Percentiles rank a stretch among this genome's conserved stretches.
These are phyloP conservation scores for Drosophila subpulchrella DNA, from an alignment of 1,140 invertebrate genomes.

Conservation along the genomic window DNA sequence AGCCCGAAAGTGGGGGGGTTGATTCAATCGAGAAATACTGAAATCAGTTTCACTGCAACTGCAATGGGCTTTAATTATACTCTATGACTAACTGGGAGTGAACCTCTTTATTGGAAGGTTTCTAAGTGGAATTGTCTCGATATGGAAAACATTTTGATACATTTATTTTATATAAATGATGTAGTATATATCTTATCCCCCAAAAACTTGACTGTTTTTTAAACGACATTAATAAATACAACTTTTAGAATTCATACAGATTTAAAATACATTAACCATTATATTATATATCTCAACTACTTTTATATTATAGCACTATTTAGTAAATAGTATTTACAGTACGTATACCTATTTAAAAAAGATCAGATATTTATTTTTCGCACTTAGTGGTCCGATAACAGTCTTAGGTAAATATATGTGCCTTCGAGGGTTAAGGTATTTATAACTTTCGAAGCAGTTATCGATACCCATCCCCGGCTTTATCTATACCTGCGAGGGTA, in stretches of 20 bases:
- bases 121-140: too few species aligned
- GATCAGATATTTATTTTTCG: constrained; percentile 5
- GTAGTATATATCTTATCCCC: too few species aligned
- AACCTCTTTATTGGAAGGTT: background rate
- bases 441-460: constrained; percentile 4
- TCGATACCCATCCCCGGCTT: background rate
- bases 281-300: too few species aligned
- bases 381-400: background rate
- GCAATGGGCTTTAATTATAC: constrained; percentile 13
- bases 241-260: too few species aligned
- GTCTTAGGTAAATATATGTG: background rate
- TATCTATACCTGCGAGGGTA: constrained; percentile 24
- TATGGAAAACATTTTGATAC: too few species aligned
- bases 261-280: too few species aligned
- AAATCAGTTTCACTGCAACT: constrained; percentile 29
- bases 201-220: too few species aligned
- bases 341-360: background rate
- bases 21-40: constrained; percentile 1
- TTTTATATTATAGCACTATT: too few species aligned
- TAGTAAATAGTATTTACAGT: too few species aligned
- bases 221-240: too few species aligned
- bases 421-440: constrained; percentile 4
- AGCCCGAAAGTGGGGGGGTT: background rate
- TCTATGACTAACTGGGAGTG: background rate
- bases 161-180: too few species aligned